Evolutionary conservation across 2,113 vertebrate species (phyloP).

Genomic region (Murina feae): DNA sequence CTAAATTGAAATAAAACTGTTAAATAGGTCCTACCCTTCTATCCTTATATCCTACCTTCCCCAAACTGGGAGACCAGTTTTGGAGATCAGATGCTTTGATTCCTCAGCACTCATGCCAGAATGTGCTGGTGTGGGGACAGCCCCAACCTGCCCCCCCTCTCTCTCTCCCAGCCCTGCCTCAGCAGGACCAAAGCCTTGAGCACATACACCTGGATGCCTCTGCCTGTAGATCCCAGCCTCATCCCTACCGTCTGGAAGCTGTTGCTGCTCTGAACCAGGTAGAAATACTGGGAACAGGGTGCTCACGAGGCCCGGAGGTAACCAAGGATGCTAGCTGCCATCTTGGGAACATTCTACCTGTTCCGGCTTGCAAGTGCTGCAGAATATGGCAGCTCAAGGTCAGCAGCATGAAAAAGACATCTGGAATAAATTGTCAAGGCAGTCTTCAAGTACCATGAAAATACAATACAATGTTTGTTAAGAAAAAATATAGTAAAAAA

Average conservation of each 20-base stretch:
- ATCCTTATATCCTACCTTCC: no score
- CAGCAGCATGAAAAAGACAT: neutral
- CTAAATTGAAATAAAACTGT: neutral
- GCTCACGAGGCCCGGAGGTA: neutral
- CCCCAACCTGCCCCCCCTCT: no score
- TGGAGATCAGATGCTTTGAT: neutral
- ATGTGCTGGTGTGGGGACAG: rapidly evolving
- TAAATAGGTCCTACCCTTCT: neutral
- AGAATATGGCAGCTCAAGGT: neutral
- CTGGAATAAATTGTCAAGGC: neutral
- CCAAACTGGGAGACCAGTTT: neutral
- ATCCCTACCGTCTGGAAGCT: neutral
- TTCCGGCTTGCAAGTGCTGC: neutral
- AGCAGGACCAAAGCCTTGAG: neutral
- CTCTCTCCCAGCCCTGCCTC: neutral
- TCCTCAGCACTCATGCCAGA: neutral
- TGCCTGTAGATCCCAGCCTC: neutral
- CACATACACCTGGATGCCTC: no score
- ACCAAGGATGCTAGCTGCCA: neutral
- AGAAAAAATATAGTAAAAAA: neutral
- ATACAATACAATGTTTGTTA: neutral
- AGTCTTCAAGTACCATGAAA: neutral
- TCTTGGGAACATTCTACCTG: neutral
- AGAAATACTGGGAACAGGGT: neutral
- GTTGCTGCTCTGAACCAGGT: neutral